phyloP scores from a whole-genome alignment of 2,797 vertebrate species.

The Enteromius afrohamiltoni region DNA sequence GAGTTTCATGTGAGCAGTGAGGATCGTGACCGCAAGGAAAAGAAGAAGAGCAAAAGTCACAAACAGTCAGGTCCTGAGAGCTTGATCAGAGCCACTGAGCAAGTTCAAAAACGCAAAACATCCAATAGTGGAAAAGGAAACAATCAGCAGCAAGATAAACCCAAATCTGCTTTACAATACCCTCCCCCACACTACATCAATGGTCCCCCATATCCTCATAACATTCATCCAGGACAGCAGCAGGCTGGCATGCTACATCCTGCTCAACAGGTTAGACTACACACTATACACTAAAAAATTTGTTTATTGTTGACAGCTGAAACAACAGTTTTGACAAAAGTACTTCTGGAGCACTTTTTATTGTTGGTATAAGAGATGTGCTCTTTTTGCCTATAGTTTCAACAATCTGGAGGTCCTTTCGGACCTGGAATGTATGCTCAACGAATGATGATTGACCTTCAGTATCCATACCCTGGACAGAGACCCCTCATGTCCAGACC shows the following conservation, averaged over 20 bases:
- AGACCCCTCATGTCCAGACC: slow-evolving; percentile 79
- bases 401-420: slow-evolving; percentile 73
- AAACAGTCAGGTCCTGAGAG: slow-evolving; percentile 80
- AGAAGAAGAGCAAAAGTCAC: slow-evolving; percentile 81
- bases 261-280: slow-evolving; percentile 72
- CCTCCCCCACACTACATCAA: slow-evolving; percentile 69
- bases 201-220: slow-evolving; percentile 72
- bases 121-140: slow-evolving; percentile 71
- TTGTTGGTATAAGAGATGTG: not conserved
- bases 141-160: slow-evolving; percentile 69
- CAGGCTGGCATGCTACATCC: slow-evolving; percentile 74
- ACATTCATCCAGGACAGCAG: slow-evolving; percentile 68
- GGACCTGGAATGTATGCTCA: slow-evolving; percentile 82
- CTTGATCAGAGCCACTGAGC: slow-evolving; percentile 76
- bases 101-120: slow-evolving; percentile 78
- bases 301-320: slow-evolving; percentile 8
- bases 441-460: slow-evolving; percentile 81
- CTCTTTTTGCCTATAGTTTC: slow-evolving; percentile 58
- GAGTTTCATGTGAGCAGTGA: slow-evolving; percentile 91
- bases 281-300: not conserved
- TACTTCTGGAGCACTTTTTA: not conserved
- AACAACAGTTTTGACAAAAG: not conserved
- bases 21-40: slow-evolving; percentile 87
- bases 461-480: slow-evolving; percentile 76
- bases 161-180: slow-evolving; percentile 60